These are phyloP conservation scores for Zosterops japonicus DNA, from an alignment of 2,113 vertebrate species.

Conservation along the genomic window DNA sequence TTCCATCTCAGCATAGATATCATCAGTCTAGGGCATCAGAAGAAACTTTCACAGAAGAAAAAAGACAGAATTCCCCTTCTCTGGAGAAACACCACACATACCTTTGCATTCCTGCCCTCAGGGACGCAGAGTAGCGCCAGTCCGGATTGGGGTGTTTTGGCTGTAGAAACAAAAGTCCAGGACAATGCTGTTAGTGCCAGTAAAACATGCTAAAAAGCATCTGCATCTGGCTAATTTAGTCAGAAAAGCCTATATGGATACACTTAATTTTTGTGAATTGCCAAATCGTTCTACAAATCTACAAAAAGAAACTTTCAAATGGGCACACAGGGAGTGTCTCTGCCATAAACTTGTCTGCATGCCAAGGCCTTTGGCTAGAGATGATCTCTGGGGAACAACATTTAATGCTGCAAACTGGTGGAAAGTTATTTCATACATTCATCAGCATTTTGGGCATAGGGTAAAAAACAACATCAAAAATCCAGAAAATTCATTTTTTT, in stretches of 20 bases:
- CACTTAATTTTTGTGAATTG: background rate
- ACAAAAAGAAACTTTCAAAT: background rate
- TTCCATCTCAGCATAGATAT: background rate
- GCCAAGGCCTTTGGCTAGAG: background rate
- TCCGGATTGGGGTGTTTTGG: conserved; percentile 88
- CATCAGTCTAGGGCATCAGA: background rate
- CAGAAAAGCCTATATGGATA: background rate
- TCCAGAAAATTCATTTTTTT: background rate
- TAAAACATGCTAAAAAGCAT: background rate
- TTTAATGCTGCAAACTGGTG: background rate
- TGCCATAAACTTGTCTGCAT: background rate
- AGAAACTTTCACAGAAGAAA: background rate
- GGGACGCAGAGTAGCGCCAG: conserved; percentile 97
- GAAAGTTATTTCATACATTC: background rate
- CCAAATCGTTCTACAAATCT: background rate
- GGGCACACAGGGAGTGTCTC: background rate
- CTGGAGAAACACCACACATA: conserved; percentile 62
- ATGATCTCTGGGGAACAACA: background rate
- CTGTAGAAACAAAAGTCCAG: conserved; percentile 81
- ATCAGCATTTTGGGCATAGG: background rate
- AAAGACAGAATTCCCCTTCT: background rate
- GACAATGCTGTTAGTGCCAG: conserved; percentile 39
- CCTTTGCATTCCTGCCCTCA: conserved; percentile 98
- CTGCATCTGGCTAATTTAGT: background rate
- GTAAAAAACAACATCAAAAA: background rate